These are phyloP conservation scores for Synodontis membranacea DNA, from an alignment of 2,113 vertebrate species.

Conservation along the genomic window DNA sequence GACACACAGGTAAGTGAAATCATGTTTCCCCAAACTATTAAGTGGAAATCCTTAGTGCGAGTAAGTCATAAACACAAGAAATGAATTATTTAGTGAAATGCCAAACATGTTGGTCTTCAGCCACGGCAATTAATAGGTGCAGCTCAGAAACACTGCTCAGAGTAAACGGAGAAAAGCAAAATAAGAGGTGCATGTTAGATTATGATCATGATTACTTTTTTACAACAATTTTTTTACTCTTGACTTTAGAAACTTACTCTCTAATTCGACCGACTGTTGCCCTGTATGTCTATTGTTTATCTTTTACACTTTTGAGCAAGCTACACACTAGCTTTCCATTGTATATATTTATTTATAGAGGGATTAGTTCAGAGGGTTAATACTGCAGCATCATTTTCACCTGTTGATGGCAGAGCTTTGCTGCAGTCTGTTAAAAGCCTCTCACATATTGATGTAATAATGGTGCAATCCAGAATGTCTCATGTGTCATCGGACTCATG, in stretches of 20 bases:
- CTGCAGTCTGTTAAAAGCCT: conserved; percentile 26
- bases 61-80: background rate
- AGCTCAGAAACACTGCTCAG: conserved; percentile 4
- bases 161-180: background rate
- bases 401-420: background rate
- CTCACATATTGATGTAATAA: conserved; percentile 38
- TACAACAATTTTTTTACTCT: background rate
- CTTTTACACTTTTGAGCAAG: background rate
- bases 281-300: background rate
- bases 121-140: background rate
- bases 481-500: background rate
- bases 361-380: conserved; percentile 1
- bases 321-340: background rate
- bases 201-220: background rate
- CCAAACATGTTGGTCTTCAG: background rate
- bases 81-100: background rate
- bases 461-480: conserved; percentile 11
- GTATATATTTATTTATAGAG: background rate
- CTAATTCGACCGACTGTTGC: background rate
- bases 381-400: background rate
- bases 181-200: background rate
- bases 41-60: background rate
- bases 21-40: background rate
- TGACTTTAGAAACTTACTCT: background rate
- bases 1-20: conserved; percentile 78